Conservation (phyloP, 2,113 vertebrate species). For the Microcebus ravelobensis region DNA sequence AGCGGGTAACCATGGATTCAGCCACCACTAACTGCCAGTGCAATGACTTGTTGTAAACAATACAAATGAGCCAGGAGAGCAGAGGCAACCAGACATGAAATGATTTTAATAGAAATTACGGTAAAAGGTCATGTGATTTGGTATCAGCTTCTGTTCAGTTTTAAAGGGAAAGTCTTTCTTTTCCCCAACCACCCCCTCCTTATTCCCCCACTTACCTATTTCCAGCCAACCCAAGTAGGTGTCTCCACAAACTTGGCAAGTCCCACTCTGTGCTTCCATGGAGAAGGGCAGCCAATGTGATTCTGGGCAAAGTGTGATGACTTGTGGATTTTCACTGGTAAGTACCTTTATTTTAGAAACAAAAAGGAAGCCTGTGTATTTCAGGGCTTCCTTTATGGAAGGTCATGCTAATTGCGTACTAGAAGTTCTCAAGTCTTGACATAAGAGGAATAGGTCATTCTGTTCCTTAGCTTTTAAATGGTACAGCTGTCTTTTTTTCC, state of each 20-base stretch:
- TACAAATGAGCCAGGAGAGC: conserved; percentile 88
- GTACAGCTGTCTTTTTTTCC: conserved; percentile 64
- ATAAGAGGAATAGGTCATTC: conserved; percentile 37
- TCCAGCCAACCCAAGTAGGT: conserved; percentile 55
- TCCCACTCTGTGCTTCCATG: conserved; percentile 43
- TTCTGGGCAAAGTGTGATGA: conserved; percentile 70
- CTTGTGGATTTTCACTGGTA: conserved; percentile 61
- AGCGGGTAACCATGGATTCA: conserved; percentile 90
- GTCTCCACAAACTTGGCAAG: conserved; percentile 57
- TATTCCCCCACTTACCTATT: neutral
- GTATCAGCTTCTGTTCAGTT: conserved; percentile 82
- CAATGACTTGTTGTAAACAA: conserved; percentile 90
- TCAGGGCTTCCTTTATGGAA: conserved; percentile 47
- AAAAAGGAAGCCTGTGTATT: neutral
- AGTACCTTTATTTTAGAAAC: conserved; percentile 62
- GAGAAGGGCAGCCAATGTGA: conserved; percentile 60
- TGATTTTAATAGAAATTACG: conserved; percentile 91
- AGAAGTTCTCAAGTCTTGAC: conserved; percentile 57
- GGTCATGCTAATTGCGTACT: conserved; percentile 31
- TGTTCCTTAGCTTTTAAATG: conserved; percentile 40
- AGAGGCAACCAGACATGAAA: conserved; percentile 90
- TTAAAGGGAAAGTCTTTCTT: conserved; percentile 87
- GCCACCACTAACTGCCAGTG: conserved; percentile 87
- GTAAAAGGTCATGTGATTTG: conserved; percentile 89
- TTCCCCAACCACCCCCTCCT: neutral